A percentile compares a stretch with the other conserved stretches of the same genome.
phyloP scores from a whole-genome alignment of 2,888 invertebrate species.

The Orchesella flavescens region DNA sequence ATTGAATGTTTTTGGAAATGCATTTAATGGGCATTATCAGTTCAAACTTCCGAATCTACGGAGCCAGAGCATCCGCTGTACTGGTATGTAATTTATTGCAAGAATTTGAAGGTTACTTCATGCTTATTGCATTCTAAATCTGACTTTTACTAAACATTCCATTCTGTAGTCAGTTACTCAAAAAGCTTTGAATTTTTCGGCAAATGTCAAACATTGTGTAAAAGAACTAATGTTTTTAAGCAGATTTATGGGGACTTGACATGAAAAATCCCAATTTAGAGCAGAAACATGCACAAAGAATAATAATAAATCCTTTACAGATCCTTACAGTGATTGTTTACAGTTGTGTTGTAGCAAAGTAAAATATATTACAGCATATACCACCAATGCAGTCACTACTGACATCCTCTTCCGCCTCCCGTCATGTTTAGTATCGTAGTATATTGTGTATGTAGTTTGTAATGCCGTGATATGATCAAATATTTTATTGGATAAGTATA shows the following conservation, averaged over 20 bases:
- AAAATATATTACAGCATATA: neutral
- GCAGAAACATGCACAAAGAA: conserved; percentile 38
- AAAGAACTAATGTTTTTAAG: conserved; percentile 10
- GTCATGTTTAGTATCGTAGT: neutral
- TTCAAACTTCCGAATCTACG: no score
- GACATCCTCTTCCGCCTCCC: neutral
- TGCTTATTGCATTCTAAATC: no score
- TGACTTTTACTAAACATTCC: no score
- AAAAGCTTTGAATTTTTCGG: neutral
- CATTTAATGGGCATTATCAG: no score
- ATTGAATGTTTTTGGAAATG: no score
- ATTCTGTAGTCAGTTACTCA: no score
- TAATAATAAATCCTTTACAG: conserved; percentile 48
- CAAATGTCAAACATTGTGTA: conserved; percentile 30
- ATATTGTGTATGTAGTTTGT: neutral
- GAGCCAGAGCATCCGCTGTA: no score
- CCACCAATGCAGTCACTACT: neutral
- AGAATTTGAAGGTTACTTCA: no score
- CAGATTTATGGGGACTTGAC: conserved; percentile 54
- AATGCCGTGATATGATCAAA: neutral
- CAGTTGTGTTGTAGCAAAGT: conserved; percentile 19
- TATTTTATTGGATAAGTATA: no score
- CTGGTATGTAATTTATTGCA: no score
- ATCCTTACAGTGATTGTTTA: conserved; percentile 41
- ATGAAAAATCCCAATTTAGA: conserved; percentile 58